Evolutionary conservation across 2,113 vertebrate species (phyloP), one percentile per base, ranked within the genome.

Genomic region (Bungarus multicinctus): DNA sequence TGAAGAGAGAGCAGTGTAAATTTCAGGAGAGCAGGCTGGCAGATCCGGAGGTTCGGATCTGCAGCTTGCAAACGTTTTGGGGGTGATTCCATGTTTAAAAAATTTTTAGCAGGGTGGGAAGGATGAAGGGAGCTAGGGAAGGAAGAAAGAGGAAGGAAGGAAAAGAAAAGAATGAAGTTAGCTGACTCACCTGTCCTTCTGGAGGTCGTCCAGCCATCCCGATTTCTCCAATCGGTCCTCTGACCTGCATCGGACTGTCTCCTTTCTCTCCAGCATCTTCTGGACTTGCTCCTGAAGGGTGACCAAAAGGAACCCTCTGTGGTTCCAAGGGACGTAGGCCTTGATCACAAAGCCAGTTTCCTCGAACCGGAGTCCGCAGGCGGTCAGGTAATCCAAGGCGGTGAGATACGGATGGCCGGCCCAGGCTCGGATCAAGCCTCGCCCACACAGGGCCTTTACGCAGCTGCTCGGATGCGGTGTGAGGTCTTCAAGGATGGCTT

Each of bases 251-350:
- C 2, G 50, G 1, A 1, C 52, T 23, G 91, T 94, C 9, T 87
- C 91, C 57, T 94, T 94, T 52, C 92, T 98, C 95, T 98, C 98
- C n/a, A 99, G 97, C 97, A 99, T 98, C 93, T 96, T 96, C 95
- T 98, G 98, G 6, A 98, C 99, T 96, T 99, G 99, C 94, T 99
- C 99, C 90, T 98, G 98, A 91, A 99, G 97, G 81, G 99, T 97
- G 0, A 98, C 98, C 23, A 97, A 97, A 92, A 99, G 97, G 94
- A 99, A 97, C 0, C 99, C 98, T 25, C 99, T 97, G 90, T 97
- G 98, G 97, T 99, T 99, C 99, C 99, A 99, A 0, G 99, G 99
- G 94, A 99, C 97, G 0, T 98, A 98, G 94, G 99, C 98, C 94
- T 99, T 99, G 92, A 99, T 96, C 0, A 98, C 97, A 87, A 99